phyloP scores from a whole-genome alignment of 2,888 invertebrate species.

The Caenorhabditis wallacei region DNA sequence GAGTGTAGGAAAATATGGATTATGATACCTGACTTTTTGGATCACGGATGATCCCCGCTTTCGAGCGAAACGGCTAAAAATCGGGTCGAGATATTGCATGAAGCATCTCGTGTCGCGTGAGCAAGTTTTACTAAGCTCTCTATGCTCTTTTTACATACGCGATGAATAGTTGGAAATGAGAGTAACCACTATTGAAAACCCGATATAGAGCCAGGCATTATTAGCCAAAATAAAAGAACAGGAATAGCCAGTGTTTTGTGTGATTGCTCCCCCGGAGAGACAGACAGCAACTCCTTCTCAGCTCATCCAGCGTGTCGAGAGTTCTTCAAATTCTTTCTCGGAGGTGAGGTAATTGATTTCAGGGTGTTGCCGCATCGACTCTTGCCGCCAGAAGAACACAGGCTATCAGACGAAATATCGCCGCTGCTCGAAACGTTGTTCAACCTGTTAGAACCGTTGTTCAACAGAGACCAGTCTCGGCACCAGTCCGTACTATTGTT shows the following conservation, averaged over 20 bases:
- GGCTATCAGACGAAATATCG: slow-evolving; percentile 24
- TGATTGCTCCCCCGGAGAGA: slow-evolving; percentile 6
- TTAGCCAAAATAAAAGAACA: slow-evolving; percentile 1
- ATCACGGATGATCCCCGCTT: neutral
- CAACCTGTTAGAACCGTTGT: slow-evolving; percentile 42
- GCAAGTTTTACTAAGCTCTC: slow-evolving; percentile 21
- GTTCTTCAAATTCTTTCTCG: slow-evolving; percentile 46
- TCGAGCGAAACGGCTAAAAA: slow-evolving; percentile 51
- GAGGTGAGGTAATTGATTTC: slow-evolving; percentile 56
- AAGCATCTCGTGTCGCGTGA: slow-evolving; percentile 59
- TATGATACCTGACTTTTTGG: no score
- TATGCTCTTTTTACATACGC: slow-evolving; percentile 6
- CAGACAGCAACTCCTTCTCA: slow-evolving; percentile 39
- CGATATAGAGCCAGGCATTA: slow-evolving; percentile 57
- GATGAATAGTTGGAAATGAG: slow-evolving; percentile 53
- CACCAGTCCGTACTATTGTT: slow-evolving; percentile 29
- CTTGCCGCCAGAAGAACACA: slow-evolving; percentile 48
- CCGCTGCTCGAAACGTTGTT: slow-evolving; percentile 10
- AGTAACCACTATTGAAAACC: slow-evolving; percentile 64
- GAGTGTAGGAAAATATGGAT: no score
- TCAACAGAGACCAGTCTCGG: slow-evolving; percentile 24
- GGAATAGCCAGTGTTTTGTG: slow-evolving; percentile 3
- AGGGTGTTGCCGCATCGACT: slow-evolving; percentile 58
- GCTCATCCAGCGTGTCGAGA: slow-evolving; percentile 46
- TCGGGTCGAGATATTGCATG: slow-evolving; percentile 56